Conservation (phyloP, 2,797 vertebrate genomes). For the Rhinatrema bivittatum region DNA sequence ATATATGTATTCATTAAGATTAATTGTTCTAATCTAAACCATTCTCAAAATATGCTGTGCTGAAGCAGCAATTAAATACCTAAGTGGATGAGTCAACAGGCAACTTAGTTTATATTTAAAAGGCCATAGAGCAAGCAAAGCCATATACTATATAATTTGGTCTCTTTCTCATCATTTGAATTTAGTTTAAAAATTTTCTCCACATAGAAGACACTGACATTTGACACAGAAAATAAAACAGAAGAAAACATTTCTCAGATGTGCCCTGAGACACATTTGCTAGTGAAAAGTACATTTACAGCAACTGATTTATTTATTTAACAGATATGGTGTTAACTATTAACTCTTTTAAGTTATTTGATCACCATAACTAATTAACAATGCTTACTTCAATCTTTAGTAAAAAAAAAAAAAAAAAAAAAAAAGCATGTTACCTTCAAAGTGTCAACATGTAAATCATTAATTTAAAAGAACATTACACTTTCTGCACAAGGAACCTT, state of each 20-base stretch:
- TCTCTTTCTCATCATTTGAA: conserved; percentile 1
- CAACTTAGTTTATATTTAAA: conserved; percentile 1
- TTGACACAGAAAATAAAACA: conserved; percentile 2
- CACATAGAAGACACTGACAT: conserved; percentile 6
- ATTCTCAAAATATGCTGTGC: conserved; percentile 10
- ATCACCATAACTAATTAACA: conserved; percentile 41
- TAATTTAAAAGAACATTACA: conserved; percentile 31
- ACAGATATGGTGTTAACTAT: conserved; percentile 23
- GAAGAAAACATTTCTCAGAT: conserved; percentile 23
- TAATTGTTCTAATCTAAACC: conserved; percentile 14
- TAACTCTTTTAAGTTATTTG: conserved; percentile 34
- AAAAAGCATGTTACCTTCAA: conserved; percentile 37
- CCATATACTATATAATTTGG: not conserved
- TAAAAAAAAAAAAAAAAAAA: no score
- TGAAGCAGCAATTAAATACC: conserved; percentile 19
- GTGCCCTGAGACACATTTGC: conserved; percentile 21
- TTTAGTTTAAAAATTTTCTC: conserved; percentile 10
- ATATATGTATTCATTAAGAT: conserved; percentile 16
- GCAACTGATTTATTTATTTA: conserved; percentile 26
- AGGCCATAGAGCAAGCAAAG: conserved; percentile 16
- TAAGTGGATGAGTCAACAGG: conserved; percentile 2
- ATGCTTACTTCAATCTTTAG: conserved; percentile 24
- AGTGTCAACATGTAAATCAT: conserved; percentile 29
- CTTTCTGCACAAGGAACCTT: conserved; percentile 22
- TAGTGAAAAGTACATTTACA: no score